A percentile compares a stretch with the other conserved stretches of the same genome.
These are phyloP conservation scores for Mellivora capensis DNA, from an alignment of 2,113 vertebrate genomes.

Conservation along the genomic window DNA sequence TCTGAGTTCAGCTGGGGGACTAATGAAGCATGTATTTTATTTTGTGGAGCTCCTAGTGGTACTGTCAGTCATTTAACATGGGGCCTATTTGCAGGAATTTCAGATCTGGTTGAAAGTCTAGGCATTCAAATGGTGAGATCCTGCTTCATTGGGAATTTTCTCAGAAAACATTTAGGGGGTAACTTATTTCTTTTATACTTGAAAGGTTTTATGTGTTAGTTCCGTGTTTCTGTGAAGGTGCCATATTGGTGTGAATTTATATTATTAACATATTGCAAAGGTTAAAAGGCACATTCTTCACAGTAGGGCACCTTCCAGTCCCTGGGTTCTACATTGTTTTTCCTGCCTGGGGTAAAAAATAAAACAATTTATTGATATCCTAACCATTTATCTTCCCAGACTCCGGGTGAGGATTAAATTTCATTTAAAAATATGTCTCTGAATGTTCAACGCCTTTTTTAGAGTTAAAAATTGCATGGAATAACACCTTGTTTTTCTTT, in stretches of 20 bases:
- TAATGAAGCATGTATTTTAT: conserved; percentile 65
- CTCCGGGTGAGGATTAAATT: not conserved
- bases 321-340: not conserved
- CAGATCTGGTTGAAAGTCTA: conserved; percentile 36
- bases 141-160: conserved; percentile 54
- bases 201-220: conserved; percentile 31
- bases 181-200: conserved; percentile 54
- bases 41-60: not conserved
- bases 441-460: not conserved
- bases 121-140: conserved; percentile 29
- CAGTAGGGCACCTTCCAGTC: not conserved
- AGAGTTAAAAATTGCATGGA: not conserved
- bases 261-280: conserved; percentile 51
- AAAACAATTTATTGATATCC: not conserved
- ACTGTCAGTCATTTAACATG: conserved; percentile 32
- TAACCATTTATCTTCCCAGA: not conserved
- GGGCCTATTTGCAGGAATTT: conserved; percentile 39
- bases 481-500: not conserved
- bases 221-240: conserved; percentile 18
- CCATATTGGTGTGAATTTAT: conserved; percentile 31
- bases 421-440: not conserved
- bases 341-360: conserved; percentile 1
- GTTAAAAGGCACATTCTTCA: conserved; percentile 45
- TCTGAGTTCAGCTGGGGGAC: conserved; percentile 57
- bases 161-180: conserved; percentile 34